phyloP scores from a whole-genome alignment of 2,888 invertebrate genomes.

The Limnephilus lunatus region DNA sequence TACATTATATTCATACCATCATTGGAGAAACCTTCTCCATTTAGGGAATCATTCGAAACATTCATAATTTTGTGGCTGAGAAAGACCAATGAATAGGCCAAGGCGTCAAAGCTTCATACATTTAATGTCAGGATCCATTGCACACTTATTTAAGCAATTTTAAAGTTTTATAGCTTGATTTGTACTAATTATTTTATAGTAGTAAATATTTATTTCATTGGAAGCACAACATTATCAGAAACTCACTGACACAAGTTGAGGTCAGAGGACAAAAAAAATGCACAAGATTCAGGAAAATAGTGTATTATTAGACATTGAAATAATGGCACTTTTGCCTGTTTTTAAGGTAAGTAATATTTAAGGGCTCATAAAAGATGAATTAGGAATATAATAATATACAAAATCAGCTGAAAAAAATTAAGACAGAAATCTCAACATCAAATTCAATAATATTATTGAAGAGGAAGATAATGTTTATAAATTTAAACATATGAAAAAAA shows the following conservation, averaged over 20 bases:
- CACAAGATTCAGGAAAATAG: neutral
- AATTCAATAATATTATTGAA: no score
- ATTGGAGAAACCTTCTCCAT: neutral
- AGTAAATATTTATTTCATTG: conserved; percentile 18
- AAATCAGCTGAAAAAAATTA: neutral
- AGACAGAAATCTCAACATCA: no score
- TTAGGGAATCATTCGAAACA: neutral
- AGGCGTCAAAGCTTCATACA: neutral
- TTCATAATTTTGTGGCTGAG: neutral
- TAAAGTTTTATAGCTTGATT: conserved; percentile 34
- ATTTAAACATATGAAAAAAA: no score
- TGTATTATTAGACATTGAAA: neutral
- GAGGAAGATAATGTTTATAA: no score
- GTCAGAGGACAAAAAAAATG: neutral
- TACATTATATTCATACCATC: neutral
- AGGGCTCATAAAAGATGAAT: neutral
- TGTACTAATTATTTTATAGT: conserved; percentile 41
- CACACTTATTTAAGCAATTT: conserved; percentile 21
- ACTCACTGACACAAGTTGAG: conserved; percentile 16
- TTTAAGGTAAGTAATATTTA: neutral
- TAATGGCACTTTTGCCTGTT: neutral
- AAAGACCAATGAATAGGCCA: neutral
- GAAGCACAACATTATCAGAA: conserved; percentile 45
- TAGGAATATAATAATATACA: neutral
- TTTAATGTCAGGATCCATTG: conserved; percentile 2